These are phyloP conservation scores for Melipona quadrifasciata DNA, from an alignment of 1,140 invertebrate genomes.

Conservation along the genomic window DNA sequence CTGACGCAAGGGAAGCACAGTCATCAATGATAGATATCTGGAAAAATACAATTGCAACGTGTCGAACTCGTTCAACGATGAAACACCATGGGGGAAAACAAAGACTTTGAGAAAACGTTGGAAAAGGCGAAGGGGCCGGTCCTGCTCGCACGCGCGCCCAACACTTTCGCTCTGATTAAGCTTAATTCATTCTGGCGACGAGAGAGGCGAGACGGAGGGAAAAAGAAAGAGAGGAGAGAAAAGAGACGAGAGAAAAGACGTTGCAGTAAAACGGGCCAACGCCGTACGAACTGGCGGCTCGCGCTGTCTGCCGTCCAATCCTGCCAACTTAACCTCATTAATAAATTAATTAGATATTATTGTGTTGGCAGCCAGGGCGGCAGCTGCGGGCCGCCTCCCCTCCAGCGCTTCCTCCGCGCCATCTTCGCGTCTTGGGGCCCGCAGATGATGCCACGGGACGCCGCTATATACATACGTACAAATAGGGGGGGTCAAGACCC, in stretches of 20 bases:
- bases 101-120: neutral
- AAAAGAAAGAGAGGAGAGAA: conserved; percentile 37
- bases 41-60: too few species aligned
- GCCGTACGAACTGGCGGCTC: conserved; percentile 70
- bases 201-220: conserved; percentile 25
- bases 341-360: conserved; percentile 83
- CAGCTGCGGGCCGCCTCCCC: conserved; percentile 76
- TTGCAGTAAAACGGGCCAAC: conserved; percentile 70
- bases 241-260: conserved; percentile 65
- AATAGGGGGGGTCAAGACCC: conserved; percentile 67
- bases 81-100: neutral
- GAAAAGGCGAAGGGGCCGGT: conserved; percentile 55
- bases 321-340: conserved; percentile 82
- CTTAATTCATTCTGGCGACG: conserved; percentile 75
- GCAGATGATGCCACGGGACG: conserved; percentile 65
- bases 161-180: conserved; percentile 78
- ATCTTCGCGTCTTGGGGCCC: conserved; percentile 55
- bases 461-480: conserved; percentile 22
- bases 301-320: conserved; percentile 81
- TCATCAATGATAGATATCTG: neutral
- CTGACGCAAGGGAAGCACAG: too few species aligned
- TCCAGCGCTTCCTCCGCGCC: conserved; percentile 21
- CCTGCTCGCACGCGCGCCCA: conserved; percentile 73
- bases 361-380: conserved; percentile 80
- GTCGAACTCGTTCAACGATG: neutral